phyloP scores from a whole-genome alignment of 1,140 invertebrate species.

The Penaeus vannamei region DNA sequence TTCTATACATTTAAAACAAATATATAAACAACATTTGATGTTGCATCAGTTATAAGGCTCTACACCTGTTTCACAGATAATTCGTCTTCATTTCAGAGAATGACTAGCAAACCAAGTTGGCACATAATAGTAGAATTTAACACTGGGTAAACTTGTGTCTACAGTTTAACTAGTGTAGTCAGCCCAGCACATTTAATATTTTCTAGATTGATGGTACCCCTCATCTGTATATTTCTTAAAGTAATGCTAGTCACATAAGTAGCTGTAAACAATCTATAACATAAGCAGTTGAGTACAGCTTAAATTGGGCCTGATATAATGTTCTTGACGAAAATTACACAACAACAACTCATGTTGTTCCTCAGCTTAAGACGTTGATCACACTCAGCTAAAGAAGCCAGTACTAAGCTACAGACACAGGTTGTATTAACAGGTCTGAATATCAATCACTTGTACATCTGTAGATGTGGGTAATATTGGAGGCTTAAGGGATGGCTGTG shows the following conservation, averaged over 20 bases:
- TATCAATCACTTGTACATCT: slow-evolving; percentile 2
- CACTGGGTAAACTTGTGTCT: slow-evolving; percentile 18
- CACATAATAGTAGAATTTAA: slow-evolving; percentile 36
- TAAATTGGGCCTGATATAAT: slow-evolving; percentile 13
- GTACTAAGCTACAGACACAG: slow-evolving; percentile 25
- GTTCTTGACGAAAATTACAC: slow-evolving; percentile 12
- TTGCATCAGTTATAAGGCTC: slow-evolving; percentile 64
- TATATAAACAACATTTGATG: slow-evolving; percentile 66
- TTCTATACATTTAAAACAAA: slow-evolving; percentile 64
- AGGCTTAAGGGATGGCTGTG: not conserved
- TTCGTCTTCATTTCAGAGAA: slow-evolving; percentile 65
- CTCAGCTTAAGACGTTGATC: slow-evolving; percentile 20
- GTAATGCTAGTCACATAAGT: slow-evolving; percentile 27
- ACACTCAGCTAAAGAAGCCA: slow-evolving; percentile 26
- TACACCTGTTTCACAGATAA: slow-evolving; percentile 60
- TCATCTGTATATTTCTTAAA: not conserved
- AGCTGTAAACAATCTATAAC: slow-evolving; percentile 19
- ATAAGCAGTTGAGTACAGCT: not conserved
- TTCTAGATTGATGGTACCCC: slow-evolving; percentile 29
- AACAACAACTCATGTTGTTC: not conserved
- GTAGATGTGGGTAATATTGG: slow-evolving; percentile 17
- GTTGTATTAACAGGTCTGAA: slow-evolving; percentile 30
- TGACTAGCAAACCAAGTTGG: slow-evolving; percentile 65
- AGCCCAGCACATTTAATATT: not conserved
- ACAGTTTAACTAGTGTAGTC: slow-evolving; percentile 31